phyloP scores from a whole-genome alignment of 2,113 vertebrate genomes.

The Carassius auratus region DNA sequence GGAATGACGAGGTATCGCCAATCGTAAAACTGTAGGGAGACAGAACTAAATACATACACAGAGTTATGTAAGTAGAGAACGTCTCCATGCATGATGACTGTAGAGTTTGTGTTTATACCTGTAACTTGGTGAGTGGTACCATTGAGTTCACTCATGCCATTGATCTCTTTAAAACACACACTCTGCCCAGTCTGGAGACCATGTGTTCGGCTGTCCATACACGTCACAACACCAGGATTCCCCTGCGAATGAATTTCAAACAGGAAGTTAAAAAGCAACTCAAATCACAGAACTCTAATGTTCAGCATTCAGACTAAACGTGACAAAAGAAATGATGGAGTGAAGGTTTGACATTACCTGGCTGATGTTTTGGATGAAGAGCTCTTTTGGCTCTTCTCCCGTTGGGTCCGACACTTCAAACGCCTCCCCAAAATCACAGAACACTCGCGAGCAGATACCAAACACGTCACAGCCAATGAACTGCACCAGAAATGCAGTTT shows the following conservation, averaged over 20 bases:
- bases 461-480: slow-evolving; percentile 90
- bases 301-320: neutral
- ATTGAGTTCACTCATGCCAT: slow-evolving; percentile 91
- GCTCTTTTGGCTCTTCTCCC: slow-evolving; percentile 94
- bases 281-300: neutral
- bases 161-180: slow-evolving; percentile 89
- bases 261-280: neutral
- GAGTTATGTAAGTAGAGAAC: neutral
- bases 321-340: neutral
- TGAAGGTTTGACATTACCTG: slow-evolving; percentile 75
- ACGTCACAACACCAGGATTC: slow-evolving; percentile 89
- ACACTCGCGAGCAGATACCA: slow-evolving; percentile 90
- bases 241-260: slow-evolving; percentile 61
- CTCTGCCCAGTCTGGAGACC: slow-evolving; percentile 92
- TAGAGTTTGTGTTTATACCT: slow-evolving; percentile 74
- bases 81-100: neutral
- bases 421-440: slow-evolving; percentile 95
- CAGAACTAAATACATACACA: slow-evolving; percentile 77
- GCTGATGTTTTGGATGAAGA: slow-evolving; percentile 95
- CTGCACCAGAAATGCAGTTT: slow-evolving; percentile 67
- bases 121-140: slow-evolving; percentile 82
- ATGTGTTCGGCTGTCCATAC: slow-evolving; percentile 93
- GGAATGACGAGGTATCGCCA: slow-evolving; percentile 85
- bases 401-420: slow-evolving; percentile 96
- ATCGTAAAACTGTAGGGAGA: slow-evolving; percentile 94